Base-by-base conservation (phyloP, 1,140 invertebrate genomes). In the Musca domestica region DNA sequence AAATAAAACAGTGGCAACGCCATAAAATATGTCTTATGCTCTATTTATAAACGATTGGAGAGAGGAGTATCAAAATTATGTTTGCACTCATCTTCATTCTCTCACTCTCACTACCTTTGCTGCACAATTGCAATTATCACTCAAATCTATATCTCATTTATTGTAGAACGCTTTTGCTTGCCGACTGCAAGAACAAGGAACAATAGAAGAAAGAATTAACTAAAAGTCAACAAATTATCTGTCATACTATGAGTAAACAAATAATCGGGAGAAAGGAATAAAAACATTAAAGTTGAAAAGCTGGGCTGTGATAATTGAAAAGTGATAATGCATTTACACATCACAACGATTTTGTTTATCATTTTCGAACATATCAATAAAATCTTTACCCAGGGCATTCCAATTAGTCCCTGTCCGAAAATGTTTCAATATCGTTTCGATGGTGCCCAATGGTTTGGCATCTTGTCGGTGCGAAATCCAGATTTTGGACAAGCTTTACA, bases 381-480 rank as follows among this genome's bases (percentile, higher is more conserved):
- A 52, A 69, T 67, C 5, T 64, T 71, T 17, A 74, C 72, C 15
- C 78, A 80, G 47, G 74, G 76, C 12, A 76, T 80, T 67, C 78
- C 78, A 6, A 67, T 76, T 19, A 79, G 76, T 68, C 78, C 78
- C 23, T 81, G 78, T 20, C 78, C 78, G 14, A 81, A 81, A 58
- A 71, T 81, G 25, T 81, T 81, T 58, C 78, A 81, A 64, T 81
- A 81, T 64, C 69, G 76, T 34, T 81, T 76, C 64, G 78, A 81
- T 66, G 78, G 78, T 4, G 61, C 61, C 20, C 76, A 81, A 56
- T 81, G 78, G 78, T 81, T 76, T 58, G 78, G 78, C 7, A 17
- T 81, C 46, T 71, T 79, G 41, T 74, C 76, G 19, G 69, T 81
- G 6, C 68, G 75, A 47, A 77, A 76, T 74, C 70, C 71, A 3